Evolutionary conservation across 2,113 vertebrate genomes (phyloP), one percentile per base, ranked within the genome.

Genomic region (Tapirus terrestris): DNA sequence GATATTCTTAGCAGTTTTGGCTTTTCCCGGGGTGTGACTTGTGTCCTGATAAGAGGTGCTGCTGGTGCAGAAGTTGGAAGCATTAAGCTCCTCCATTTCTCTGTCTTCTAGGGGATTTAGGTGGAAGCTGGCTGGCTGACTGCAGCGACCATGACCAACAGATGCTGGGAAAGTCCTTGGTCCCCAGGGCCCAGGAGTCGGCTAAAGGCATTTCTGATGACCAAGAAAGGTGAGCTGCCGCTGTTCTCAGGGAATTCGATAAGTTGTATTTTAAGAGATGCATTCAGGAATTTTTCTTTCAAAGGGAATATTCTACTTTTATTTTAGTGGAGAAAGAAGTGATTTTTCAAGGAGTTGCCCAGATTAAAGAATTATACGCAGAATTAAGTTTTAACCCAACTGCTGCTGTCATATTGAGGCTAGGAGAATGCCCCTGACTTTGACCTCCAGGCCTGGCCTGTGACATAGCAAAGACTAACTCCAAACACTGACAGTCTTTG

Each of bases 11-110:
- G 45, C 13, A 39, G 51, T 53, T 53, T 53, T 16, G 51, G 51
- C 14, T 13, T 53, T 53, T 53, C 0, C 23, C 5, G 0, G 0
- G 51, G 89, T 21, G 2, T 12, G 9, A 7, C 2, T 0, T 3
- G 31, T n/a, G 31, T 45, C 76, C 58, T 4, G n/a, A 27, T 0
- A 2, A 0, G 9, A 7, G 21, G 1, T 39, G 12, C 7, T 76
- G 27, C 16, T 5, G 4, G 43, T 6, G 11, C 16, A 16, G 68
- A 63, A 10, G 39, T 5, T 13, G 11, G 17, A 23, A 29, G 10
- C 29, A 9, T 17, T 31, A 56, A 77, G 27, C 10, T 2, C 10
- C 6, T 25, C 18, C 5, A 5, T 29, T 4, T 21, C 67, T 0
- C 88, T 82, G 48, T 93, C 56, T 94, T 89, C 70, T 33, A 86